Base-by-base conservation (phyloP, 2,888 invertebrate species). In the Aleiodes testaceus region DNA sequence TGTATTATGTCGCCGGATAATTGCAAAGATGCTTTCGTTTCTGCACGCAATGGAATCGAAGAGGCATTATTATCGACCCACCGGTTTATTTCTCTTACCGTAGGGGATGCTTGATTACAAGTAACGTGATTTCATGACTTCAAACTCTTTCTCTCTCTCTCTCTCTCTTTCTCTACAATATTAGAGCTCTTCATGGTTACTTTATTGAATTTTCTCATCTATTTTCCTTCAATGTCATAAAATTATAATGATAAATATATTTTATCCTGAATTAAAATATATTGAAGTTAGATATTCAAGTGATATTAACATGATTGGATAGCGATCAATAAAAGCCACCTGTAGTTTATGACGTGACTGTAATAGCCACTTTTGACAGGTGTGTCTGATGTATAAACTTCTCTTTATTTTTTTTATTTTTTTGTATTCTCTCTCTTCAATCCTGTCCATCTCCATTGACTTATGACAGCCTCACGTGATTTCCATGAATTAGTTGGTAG, bases 1-100 rank as follows among this genome's bases (percentile, higher is more conserved):
- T 72, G 69, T 52, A 82, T 82, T 82, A 82, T 70, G 72, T 53
- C 65, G 42, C 55, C 61, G 70, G 20, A 75, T 83, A 80, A 83
- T 82, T 82, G 70, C 75, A 42, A 42, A 18, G 66, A 66, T 66
- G 69, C 18, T 63, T 42, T 53, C 61, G 18, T 59, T 68, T 65
- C 69, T 70, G 72, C 59, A 59, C 59, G 59, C 59, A 42, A 59
- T 42, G 42, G 42, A 42, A 36, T 36, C 16, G 12, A 66, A 66
- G 67, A 66, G 69, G 75, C 73, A 64, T 80, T 70, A 80, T 82
- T 80, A 80, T 78, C 76, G 75, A 74, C 75, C 72, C 68, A 69
- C 75, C 69, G 74, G 45, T 68, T 73, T 50, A 16, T 69, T 65
- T 36, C 49, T 69, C 36, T 6, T 36, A 36, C 30, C 52, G 12